phyloP scores from a whole-genome alignment of 2,113 vertebrate species.

The Cyanoderma ruficeps region DNA sequence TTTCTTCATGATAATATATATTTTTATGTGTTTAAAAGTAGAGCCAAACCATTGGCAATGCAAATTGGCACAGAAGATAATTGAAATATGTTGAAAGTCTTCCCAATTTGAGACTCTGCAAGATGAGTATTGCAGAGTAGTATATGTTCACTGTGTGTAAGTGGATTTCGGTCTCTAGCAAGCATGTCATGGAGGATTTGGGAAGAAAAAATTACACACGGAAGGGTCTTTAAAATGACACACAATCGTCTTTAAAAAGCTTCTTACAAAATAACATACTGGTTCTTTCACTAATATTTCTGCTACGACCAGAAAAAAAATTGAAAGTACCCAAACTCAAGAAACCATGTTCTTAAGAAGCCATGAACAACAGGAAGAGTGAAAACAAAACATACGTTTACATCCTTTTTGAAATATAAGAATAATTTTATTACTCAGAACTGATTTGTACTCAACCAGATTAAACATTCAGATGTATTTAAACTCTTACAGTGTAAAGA shows the following conservation, averaged over 20 bases:
- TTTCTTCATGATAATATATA: not conserved
- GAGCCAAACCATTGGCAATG: not conserved
- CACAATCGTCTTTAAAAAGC: not conserved
- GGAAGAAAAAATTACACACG: not conserved
- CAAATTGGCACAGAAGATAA: not conserved
- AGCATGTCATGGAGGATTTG: not conserved
- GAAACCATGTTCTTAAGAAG: rapidly evolving
- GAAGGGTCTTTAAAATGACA: not conserved
- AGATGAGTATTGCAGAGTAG: too few relatives aligned
- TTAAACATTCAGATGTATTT: not conserved
- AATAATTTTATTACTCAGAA: not conserved
- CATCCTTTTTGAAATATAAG: not conserved
- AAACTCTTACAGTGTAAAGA: not conserved
- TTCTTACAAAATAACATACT: not conserved
- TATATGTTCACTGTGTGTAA: rapidly evolving
- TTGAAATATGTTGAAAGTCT: not conserved
- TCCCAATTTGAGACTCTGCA: not conserved
- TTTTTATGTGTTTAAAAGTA: not conserved
- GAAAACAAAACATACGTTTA: not conserved
- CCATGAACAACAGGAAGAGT: not conserved
- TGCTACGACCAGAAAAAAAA: not conserved
- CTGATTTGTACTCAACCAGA: not conserved
- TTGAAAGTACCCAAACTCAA: not conserved
- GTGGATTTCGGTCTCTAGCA: not conserved
- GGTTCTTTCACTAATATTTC: not conserved